phyloP scores from a whole-genome alignment of 2,797 vertebrate genomes.

The Sphenodon punctatus region DNA sequence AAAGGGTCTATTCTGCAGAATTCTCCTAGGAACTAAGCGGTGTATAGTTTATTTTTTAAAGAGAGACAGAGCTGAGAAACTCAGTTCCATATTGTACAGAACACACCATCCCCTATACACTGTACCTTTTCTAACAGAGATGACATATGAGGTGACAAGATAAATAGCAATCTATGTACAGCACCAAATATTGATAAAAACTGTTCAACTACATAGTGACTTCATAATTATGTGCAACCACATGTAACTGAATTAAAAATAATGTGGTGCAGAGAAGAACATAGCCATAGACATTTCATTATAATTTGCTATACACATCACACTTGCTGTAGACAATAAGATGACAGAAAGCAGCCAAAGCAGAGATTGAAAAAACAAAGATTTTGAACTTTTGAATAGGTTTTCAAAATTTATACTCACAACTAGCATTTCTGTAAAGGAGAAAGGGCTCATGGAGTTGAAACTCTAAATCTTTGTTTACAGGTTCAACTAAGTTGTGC shows the following conservation, averaged over 20 bases:
- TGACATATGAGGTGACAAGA: neutral
- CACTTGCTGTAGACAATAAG: neutral
- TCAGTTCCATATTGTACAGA: neutral
- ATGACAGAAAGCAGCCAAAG: neutral
- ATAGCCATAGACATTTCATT: neutral
- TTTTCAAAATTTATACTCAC: conserved; percentile 80
- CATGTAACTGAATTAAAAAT: neutral
- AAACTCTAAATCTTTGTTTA: conserved; percentile 98
- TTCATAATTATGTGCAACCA: neutral
- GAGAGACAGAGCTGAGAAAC: neutral
- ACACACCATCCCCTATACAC: neutral
- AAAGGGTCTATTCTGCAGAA: neutral
- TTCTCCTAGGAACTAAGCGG: neutral
- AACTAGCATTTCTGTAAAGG: conserved; percentile 93
- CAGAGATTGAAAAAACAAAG: neutral
- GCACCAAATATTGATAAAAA: neutral
- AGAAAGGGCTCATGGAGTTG: conserved; percentile 98
- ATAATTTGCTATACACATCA: neutral
- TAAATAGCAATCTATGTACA: neutral
- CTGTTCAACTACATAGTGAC: neutral
- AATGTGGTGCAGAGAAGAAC: neutral
- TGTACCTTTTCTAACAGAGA: neutral
- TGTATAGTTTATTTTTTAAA: neutral
- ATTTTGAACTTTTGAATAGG: neutral
- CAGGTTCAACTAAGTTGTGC: conserved; percentile 95